Evolutionary conservation across 92 coral and sea anemone genomes (phyloP).

Genomic region (Umimayanthus chanpuru): DNA sequence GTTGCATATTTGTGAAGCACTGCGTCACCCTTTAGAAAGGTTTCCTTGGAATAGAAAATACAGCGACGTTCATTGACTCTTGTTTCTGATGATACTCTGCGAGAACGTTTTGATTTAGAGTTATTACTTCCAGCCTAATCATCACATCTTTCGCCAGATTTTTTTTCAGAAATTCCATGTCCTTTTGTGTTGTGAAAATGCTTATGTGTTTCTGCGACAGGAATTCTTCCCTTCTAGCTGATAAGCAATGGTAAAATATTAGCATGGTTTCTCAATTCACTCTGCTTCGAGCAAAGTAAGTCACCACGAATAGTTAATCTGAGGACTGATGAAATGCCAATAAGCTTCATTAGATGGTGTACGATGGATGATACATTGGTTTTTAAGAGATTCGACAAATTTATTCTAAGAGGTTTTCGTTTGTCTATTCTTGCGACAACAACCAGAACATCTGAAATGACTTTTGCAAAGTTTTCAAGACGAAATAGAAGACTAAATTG

Average conservation of each 20-base stretch:
- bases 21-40: slow-evolving; percentile 24
- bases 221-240: too few relatives aligned
- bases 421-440: neutral
- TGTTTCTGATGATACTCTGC: slow-evolving; percentile 27
- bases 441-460: neutral
- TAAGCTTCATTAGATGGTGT: slow-evolving; percentile 28
- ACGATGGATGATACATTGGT: slow-evolving; percentile 49
- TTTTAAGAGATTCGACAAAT: slow-evolving; percentile 14
- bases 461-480: too few relatives aligned
- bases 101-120: slow-evolving; percentile 4
- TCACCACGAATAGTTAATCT: slow-evolving; percentile 16
- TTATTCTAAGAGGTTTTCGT: slow-evolving; percentile 22
- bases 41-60: slow-evolving; percentile 52
- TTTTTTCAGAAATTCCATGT: slow-evolving; percentile 38
- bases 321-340: slow-evolving; percentile 46
- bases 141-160: slow-evolving; percentile 25
- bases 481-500: too few relatives aligned
- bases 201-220: slow-evolving; percentile 24
- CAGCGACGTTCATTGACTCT: slow-evolving; percentile 41
- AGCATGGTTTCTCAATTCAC: too few relatives aligned
- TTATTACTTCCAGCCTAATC: slow-evolving; percentile 14
- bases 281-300: too few relatives aligned
- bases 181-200: slow-evolving; percentile 35
- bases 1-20: slow-evolving; percentile 36
- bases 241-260: too few relatives aligned